Evolutionary conservation across 2,113 vertebrate genomes (phyloP).

Genomic region (Bujurquina vittata): DNA sequence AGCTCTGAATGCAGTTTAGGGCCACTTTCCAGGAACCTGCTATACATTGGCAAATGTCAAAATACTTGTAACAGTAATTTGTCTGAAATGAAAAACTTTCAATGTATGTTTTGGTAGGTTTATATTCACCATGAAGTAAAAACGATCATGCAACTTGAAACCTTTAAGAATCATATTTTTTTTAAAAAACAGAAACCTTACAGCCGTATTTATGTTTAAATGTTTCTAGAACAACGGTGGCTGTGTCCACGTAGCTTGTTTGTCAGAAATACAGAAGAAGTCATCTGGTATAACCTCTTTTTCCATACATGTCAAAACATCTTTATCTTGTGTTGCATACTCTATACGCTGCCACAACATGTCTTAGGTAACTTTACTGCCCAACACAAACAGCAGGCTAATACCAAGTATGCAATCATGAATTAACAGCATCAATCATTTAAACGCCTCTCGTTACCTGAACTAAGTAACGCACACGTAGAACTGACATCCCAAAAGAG

Average conservation of each 20-base stretch:
- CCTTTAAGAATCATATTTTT: too few species aligned
- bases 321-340: background rate
- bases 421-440: background rate
- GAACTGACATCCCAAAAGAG: background rate
- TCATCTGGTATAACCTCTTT: background rate
- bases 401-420: background rate
- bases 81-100: background rate
- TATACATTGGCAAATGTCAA: background rate
- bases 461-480: background rate
- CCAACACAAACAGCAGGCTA: background rate
- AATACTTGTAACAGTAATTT: background rate
- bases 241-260: background rate
- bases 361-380: background rate
- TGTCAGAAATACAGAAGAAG: background rate
- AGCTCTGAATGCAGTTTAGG: background rate
- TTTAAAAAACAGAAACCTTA: too few species aligned
- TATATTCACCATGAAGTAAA: background rate
- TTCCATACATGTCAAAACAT: background rate
- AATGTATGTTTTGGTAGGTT: background rate
- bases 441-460: background rate
- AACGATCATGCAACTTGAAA: background rate
- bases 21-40: background rate
- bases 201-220: background rate
- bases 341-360: background rate
- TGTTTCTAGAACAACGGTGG: background rate